Base-by-base conservation (phyloP, 1,140 invertebrate genomes). In the Drosophila watanabei region DNA sequence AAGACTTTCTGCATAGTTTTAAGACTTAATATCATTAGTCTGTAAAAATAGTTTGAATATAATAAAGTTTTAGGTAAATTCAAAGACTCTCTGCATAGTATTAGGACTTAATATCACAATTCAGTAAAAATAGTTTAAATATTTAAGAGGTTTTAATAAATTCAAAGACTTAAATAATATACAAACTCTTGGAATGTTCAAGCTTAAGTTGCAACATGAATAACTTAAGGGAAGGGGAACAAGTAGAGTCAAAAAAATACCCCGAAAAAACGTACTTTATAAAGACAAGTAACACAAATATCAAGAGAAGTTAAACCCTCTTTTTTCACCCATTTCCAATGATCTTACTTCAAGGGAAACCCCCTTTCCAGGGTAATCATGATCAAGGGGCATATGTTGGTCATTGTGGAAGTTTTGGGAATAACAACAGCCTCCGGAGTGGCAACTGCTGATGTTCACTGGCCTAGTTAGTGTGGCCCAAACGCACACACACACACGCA, bases 381-480 rank as follows among this genome's bases (percentile, higher is more conserved):
- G 39, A 33, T 68, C 18, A 20, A 30, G 39, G 20, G 46, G 30
- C 18, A 65, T 65, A 20, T 43, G 28, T 5, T 59, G 28, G 8
- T 8, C 46, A 56, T 57, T 30, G 24, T 46, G 43, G 20, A 10
- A 41, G 58, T 28, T 30, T 32, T 57, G 37, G 35, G 24, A 16
- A 16, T 46, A 37, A 9, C 24, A 11, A 43, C n/a, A 11, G 64
- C 48, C 24, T 33, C 16, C 41, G 13, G 10, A 41, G n/a, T 45
- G 52, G 52, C 52, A 46, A 48, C 66, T 64, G 76, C 59, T 72
- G 76, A 89, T 87, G 80, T 79, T 84, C 85, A 88, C 77, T 87
- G 84, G 85, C 84, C 84, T 79, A 89, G 84, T 89, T 88, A 84
- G 52, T 59, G 72, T 63, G 73, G 75, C 76, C 75, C 80, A 81